Conservation (phyloP, 2,113 vertebrate genomes). For the Corythaeola cristata region DNA sequence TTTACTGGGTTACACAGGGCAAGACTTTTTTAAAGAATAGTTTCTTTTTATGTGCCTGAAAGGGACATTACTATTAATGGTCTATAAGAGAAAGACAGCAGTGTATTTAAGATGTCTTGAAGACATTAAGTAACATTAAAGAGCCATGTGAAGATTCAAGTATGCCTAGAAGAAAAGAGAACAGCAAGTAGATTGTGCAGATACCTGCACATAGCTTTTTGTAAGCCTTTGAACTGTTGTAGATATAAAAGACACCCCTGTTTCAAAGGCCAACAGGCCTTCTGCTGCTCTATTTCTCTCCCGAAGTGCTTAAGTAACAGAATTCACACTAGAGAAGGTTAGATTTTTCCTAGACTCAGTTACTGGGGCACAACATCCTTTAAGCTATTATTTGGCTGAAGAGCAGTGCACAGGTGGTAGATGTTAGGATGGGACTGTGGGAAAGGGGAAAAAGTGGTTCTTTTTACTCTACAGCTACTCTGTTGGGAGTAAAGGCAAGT, state of each 20-base stretch:
- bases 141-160: constrained; percentile 41
- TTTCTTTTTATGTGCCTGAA: constrained; percentile 37
- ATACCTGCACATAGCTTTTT: constrained; percentile 14
- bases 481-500: background rate
- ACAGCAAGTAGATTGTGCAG: background rate
- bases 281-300: constrained; percentile 33
- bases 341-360: background rate
- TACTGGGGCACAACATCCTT: background rate
- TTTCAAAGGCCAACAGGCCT: constrained; percentile 51
- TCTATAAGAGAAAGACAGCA: constrained; percentile 5
- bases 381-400: background rate
- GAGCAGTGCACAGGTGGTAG: background rate
- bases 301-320: background rate
- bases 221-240: constrained; percentile 53
- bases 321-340: background rate
- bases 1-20: background rate
- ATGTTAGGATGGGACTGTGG: background rate
- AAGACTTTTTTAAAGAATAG: background rate
- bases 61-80: constrained; percentile 44
- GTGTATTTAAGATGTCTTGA: constrained; percentile 44
- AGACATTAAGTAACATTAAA: constrained; percentile 54
- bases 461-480: background rate
- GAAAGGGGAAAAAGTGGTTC: background rate
- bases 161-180: constrained; percentile 57
- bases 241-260: constrained; percentile 26